Evolutionary conservation across 2,888 invertebrate species (phyloP), one percentile per base, ranked within the genome.

Genomic region (Eurytoma adleriae): DNA sequence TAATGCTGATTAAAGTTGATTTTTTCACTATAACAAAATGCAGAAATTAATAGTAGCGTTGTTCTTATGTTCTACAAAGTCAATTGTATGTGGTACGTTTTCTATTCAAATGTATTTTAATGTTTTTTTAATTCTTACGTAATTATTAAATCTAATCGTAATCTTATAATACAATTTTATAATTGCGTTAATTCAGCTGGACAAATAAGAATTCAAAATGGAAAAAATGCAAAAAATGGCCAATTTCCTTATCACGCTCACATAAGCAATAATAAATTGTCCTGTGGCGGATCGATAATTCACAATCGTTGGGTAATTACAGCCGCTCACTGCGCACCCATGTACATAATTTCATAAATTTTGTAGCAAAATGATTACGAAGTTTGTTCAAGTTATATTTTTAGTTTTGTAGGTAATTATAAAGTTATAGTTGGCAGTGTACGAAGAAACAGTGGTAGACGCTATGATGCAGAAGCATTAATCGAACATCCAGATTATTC

Each of bases 221-320:
- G 93, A 0, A 90, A 90, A 0, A 91, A 91, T 69, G 93, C 93
- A 0, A 84, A 87, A 0, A 92, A 92, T 68, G 93, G 92, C 0
- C 91, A 92, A 0, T 90, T 90, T 5, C 92, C 93, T 0, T 93
- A 93, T 86, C 87, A 87, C 76, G 92, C 92, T 0, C 92, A 92
- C 0, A 84, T 93, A 91, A 1, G 89, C 91, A 86, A 93, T 92
- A 82, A 92, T 92, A 85, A 20, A 2, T 16, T 14, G 14, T 59
- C 20, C 40, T 93, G 93, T 81, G 93, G 93, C 0, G 93, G 92
- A 0, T 92, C 92, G 0, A 88, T 93, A 1, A 88, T 93, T 18
- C 92, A 92, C 24, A 91, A 92, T 0, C 86, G 91, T 7, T 92
- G 92, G 7, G 91, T 92, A 18, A 82, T 93, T 61, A 61, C 59